Conservation (phyloP, 2,113 vertebrate species). For the Syngnathoides biaculeatus region DNA sequence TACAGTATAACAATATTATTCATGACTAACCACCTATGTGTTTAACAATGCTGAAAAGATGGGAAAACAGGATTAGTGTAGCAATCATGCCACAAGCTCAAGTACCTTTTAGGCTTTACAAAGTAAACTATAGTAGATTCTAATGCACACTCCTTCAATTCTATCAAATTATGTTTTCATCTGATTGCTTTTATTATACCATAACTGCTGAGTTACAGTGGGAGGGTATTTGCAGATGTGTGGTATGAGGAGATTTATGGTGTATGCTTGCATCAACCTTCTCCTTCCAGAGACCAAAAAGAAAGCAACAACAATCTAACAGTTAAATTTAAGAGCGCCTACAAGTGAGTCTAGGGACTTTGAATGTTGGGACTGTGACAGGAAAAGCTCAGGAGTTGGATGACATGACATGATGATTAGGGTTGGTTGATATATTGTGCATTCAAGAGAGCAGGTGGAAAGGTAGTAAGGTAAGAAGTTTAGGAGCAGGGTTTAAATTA, state of each 20-base stretch:
- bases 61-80: slow-evolving; percentile 12
- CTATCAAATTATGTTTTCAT: slow-evolving; percentile 58
- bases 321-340: too few species aligned
- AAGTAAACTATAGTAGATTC: slow-evolving; percentile 36
- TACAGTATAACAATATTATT: too few species aligned
- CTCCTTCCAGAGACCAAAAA: slow-evolving; percentile 47
- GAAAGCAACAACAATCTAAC: slow-evolving; percentile 65
- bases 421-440: too few species aligned
- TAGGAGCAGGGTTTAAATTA: too few species aligned
- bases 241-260: slow-evolving; percentile 57
- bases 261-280: slow-evolving; percentile 34
- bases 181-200: slow-evolving; percentile 64
- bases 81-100: slow-evolving; percentile 11
- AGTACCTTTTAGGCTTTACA: slow-evolving; percentile 41
- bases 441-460: too few species aligned
- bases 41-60: background rate
- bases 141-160: slow-evolving; percentile 47
- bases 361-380: too few species aligned
- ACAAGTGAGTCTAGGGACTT: too few species aligned
- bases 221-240: slow-evolving; percentile 44
- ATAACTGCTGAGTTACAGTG: slow-evolving; percentile 26
- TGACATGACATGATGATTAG: too few species aligned
- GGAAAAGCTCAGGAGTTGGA: too few species aligned
- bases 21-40: background rate
- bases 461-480: too few species aligned